A percentile compares a stretch with the other conserved stretches of the same genome.
phyloP scores from a whole-genome alignment of 2,888 invertebrate genomes.

The Autographa gamma region DNA sequence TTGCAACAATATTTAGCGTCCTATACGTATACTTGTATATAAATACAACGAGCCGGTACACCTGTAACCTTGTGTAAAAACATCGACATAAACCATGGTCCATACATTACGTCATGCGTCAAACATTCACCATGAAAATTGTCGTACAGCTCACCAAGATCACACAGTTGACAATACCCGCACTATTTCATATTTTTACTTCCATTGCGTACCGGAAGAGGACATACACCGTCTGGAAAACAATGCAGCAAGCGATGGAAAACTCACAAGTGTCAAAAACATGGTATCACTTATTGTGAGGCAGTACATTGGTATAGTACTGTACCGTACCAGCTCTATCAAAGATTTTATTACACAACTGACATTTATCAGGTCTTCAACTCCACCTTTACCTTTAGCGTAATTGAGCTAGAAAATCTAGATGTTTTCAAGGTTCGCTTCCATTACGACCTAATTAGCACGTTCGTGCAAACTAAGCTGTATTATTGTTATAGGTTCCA shows the following conservation, averaged over 20 bases:
- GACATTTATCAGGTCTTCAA: conserved; percentile 1
- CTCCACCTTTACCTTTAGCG: neutral
- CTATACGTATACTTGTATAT: conserved; percentile 16
- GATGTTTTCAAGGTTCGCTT: neutral
- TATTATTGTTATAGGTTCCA: neutral
- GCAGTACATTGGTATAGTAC: neutral
- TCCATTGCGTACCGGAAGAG: neutral
- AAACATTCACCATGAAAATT: conserved; percentile 32
- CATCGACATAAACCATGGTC: conserved; percentile 14
- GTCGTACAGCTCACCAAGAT: conserved; percentile 10
- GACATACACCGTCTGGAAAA: neutral
- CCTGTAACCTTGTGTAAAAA: conserved; percentile 29
- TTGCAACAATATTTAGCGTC: neutral
- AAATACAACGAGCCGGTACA: conserved; percentile 12
- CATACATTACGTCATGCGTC: conserved; percentile 24
- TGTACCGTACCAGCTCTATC: neutral
- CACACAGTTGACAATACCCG: neutral
- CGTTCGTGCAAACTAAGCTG: neutral
- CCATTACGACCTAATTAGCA: neutral
- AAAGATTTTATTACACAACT: neutral
- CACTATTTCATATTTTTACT: neutral
- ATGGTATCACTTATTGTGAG: neutral
- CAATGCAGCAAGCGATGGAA: neutral
- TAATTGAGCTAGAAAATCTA: neutral
- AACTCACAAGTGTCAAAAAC: neutral